A percentile compares a stretch with the other conserved stretches of the same genome.
Evolutionary conservation across 1,140 invertebrate genomes (phyloP).

Genomic region (Popillia japonica): DNA sequence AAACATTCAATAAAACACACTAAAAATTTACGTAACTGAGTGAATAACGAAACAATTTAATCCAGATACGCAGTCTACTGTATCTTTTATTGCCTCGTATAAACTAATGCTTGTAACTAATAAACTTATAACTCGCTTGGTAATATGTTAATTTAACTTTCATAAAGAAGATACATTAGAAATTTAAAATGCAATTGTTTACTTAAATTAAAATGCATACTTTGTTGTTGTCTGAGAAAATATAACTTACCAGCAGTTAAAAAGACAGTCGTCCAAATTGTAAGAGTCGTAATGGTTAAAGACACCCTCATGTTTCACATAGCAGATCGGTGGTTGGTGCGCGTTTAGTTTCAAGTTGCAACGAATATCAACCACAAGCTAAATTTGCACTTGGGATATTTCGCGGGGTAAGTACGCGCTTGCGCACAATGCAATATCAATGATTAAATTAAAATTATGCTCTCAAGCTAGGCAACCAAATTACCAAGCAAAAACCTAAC

Average conservation of each 20-base stretch:
- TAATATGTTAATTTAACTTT: too few species aligned
- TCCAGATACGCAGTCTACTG: too few species aligned
- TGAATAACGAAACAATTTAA: too few species aligned
- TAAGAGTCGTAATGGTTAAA: neutral
- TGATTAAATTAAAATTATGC: neutral
- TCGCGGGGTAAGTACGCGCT: neutral
- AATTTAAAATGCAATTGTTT: too few species aligned
- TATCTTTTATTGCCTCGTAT: too few species aligned
- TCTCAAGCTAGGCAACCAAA: neutral
- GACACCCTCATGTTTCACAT: conserved; percentile 30
- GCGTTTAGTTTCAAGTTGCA: conserved; percentile 8
- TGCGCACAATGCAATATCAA: neutral
- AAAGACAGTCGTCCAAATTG: conserved; percentile 1
- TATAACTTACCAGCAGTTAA: conserved; percentile 5
- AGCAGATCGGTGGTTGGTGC: conserved; percentile 30
- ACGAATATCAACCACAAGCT: conserved; percentile 13
- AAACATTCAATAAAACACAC: too few species aligned
- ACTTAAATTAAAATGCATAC: neutral
- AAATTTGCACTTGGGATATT: conserved; percentile 19
- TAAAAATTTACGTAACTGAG: too few species aligned
- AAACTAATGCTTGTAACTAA: too few species aligned
- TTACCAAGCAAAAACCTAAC: neutral
- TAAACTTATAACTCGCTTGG: too few species aligned
- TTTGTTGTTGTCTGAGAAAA: neutral
- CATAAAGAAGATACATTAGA: too few species aligned